Base-by-base conservation (phyloP, 2,113 vertebrate species). In the Phyllopteryx taeniolatus region DNA sequence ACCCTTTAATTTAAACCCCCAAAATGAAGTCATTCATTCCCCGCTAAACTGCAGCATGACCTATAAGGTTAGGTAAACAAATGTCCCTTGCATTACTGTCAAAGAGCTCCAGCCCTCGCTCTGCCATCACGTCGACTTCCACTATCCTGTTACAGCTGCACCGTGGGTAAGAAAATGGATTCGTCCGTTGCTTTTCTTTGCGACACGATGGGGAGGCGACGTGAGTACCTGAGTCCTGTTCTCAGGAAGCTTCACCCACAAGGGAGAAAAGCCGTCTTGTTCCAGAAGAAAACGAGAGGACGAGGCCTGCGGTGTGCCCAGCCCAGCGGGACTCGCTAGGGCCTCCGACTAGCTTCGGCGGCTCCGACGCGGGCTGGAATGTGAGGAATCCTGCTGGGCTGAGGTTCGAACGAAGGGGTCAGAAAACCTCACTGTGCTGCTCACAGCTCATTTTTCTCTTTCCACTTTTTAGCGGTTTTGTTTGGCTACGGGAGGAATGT, bases 21-120 rank as follows among this genome's bases (percentile, higher is more conserved):
- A 88, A 90, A 91, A 92, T 89, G 90, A 90, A 91, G 88, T 90
- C 88, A 89, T 91, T 91, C 91, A 92, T 88, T 89, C 86, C 87
- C 73, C 33, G 73, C 81, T 90, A 77, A 90, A 90, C 88, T 90
- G 86, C 85, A 67, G 80, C 47, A 71, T 78, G 82, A 87, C 86
- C 90, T 88, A 79, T 79, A 83, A 87, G 87, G 87, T 92, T 90
- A 91, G 84, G 78, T 87, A 90, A 91, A 89, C 89, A 92, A 85
- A 78, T 88, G 83, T 88, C 89, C 85, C 83, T 88, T 82, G 87
- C 79, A 86, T 84, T 89, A 87, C 87, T 86, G 87, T 89, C 84
- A 89, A 83, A 79, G 82, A 90, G 84, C 86, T 74, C 90, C 78
- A 76, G 77, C 83, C 85, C 81, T 87, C 86, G 39, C 83, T 84